phyloP scores from a whole-genome alignment of 2,797 vertebrate genomes.

The Scolopax rusticola region DNA sequence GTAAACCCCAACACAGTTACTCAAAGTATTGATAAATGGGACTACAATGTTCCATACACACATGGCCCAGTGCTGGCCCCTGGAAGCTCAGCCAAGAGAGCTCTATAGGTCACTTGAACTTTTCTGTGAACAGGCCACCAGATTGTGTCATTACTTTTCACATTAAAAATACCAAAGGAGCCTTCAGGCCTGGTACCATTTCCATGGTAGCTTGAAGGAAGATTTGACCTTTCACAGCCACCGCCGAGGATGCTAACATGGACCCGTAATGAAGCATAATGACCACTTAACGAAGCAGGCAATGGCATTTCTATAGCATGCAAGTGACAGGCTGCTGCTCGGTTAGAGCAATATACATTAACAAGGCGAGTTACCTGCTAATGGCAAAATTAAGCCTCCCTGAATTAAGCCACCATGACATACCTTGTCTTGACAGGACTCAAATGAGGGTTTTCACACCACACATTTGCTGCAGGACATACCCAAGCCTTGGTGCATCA shows the following conservation, averaged over 20 bases:
- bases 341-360: neutral
- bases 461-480: neutral
- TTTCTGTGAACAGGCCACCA: neutral
- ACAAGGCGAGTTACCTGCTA: neutral
- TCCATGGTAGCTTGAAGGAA: neutral
- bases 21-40: neutral
- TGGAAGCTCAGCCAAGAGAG: neutral
- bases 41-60: neutral
- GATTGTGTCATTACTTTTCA: neutral
- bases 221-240: neutral
- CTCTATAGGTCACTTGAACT: neutral
- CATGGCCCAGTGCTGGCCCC: fast-evolving
- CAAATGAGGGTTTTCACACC: neutral
- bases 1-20: neutral
- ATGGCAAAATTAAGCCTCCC: neutral
- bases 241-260: fast-evolving
- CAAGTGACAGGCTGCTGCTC: neutral
- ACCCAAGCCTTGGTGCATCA: neutral
- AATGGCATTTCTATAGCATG: neutral
- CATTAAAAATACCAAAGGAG: neutral
- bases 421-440: neutral
- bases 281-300: neutral
- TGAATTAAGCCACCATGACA: neutral
- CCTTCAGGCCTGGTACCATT: neutral
- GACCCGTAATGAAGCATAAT: neutral